Evolutionary conservation across 2,888 invertebrate species (phyloP).

Genomic region (Dicranocentrus wangi): DNA sequence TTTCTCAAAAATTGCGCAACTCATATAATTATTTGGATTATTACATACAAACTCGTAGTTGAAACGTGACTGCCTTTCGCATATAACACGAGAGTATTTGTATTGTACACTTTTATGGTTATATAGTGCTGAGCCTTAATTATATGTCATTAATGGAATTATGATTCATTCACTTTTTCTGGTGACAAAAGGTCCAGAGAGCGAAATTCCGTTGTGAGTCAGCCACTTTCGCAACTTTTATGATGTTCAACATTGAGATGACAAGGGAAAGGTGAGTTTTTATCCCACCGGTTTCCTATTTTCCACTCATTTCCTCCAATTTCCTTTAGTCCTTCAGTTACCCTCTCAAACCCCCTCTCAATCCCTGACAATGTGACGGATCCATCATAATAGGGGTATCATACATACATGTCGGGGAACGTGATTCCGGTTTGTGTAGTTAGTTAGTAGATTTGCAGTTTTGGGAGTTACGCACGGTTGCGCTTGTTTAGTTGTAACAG

Average conservation of each 20-base stretch:
- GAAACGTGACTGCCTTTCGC: neutral
- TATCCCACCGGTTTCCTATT: neutral
- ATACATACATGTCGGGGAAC: too few species aligned
- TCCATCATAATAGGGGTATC: too few species aligned
- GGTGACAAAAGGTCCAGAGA: neutral
- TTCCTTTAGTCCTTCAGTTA: neutral
- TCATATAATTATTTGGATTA: too few species aligned
- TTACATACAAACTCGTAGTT: too few species aligned
- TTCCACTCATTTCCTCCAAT: neutral
- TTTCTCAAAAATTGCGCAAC: too few species aligned
- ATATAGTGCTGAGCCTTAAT: too few species aligned
- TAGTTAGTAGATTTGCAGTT: neutral
- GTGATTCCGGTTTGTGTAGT: neutral
- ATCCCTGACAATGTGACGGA: neutral
- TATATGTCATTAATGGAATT: neutral
- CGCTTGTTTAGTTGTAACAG: neutral
- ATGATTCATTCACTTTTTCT: neutral
- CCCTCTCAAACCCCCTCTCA: neutral
- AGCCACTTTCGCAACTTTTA: neutral
- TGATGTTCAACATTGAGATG: neutral
- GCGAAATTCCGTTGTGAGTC: constrained; percentile 14
- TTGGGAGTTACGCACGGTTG: neutral
- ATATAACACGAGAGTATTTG: too few species aligned
- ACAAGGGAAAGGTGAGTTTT: neutral
- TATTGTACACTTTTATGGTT: too few species aligned